Evolutionary conservation across 2,888 invertebrate genomes (phyloP).

Genomic region (Linnaemya vulpina): DNA sequence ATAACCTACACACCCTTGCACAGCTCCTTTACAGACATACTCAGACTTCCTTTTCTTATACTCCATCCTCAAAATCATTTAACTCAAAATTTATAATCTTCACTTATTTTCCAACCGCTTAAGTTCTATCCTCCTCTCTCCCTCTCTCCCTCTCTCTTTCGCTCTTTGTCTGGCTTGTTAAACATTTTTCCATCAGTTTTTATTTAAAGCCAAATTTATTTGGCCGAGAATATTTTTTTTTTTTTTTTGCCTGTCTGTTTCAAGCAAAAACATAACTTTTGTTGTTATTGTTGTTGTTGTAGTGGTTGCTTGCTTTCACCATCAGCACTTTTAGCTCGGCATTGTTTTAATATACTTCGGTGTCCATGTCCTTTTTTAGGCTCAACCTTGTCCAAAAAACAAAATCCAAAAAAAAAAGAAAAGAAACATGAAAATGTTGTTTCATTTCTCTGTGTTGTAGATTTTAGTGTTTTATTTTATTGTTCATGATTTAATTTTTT

Average conservation of each 20-base stretch:
- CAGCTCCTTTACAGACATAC: no score
- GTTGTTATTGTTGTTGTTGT: constrained; percentile 27
- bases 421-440: constrained; percentile 46
- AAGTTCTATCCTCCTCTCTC: background rate
- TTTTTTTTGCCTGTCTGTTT: background rate
- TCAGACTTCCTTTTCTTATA: no score
- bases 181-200: constrained; percentile 25
- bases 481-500: constrained; percentile 37
- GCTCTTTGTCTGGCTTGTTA: background rate
- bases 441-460: background rate
- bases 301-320: constrained; percentile 30
- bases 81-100: background rate
- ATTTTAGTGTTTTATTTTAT: constrained; percentile 16
- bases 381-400: constrained; percentile 56
- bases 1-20: no score
- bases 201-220: background rate
- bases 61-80: background rate
- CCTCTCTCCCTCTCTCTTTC: background rate
- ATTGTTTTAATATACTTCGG: constrained; percentile 40
- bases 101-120: constrained; percentile 1
- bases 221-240: constrained; percentile 25
- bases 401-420: no score
- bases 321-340: constrained; percentile 34
- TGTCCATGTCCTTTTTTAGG: constrained; percentile 50
- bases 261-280: constrained; percentile 12